phyloP scores from a whole-genome alignment of 2,888 invertebrate species.

The Ischnus inquisitorius region DNA sequence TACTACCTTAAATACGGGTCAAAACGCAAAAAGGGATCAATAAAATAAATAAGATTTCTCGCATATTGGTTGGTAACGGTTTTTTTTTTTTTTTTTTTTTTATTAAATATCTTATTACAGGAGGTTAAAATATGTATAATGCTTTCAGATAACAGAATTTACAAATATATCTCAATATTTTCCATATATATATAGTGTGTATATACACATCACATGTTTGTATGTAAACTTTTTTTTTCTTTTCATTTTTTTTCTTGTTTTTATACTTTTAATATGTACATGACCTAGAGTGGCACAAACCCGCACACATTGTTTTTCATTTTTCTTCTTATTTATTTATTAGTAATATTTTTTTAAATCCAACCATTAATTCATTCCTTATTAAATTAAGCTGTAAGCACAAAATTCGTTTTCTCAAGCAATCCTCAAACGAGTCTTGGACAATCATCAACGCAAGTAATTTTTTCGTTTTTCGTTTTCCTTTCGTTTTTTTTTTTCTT shows the following conservation, averaged over 20 bases:
- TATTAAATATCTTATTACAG: conserved; percentile 85
- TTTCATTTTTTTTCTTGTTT: conserved; percentile 58
- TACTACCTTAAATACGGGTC: no score
- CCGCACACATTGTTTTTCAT: conserved; percentile 74
- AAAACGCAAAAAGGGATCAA: no score
- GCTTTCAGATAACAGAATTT: conserved; percentile 84
- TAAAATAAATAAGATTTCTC: neutral
- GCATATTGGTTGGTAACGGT: conserved; percentile 82
- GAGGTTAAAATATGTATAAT: conserved; percentile 85
- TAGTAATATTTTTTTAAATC: conserved; percentile 53
- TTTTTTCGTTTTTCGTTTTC: conserved; percentile 37
- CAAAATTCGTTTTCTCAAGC: conserved; percentile 64
- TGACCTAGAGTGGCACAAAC: conserved; percentile 81
- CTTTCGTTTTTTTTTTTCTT: conserved; percentile 8
- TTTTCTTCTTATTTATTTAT: conserved; percentile 60
- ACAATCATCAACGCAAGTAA: conserved; percentile 48
- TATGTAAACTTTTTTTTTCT: conserved; percentile 79
- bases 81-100: conserved; percentile 84
- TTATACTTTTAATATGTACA: conserved; percentile 77
- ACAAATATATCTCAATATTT: conserved; percentile 84
- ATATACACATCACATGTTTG: conserved; percentile 82
- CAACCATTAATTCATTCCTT: conserved; percentile 61
- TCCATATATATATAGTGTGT: conserved; percentile 78
- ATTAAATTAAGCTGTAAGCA: conserved; percentile 64
- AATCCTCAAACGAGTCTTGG: conserved; percentile 60